Evolutionary conservation across 2,797 vertebrate species (phyloP).

Genomic region (Presbytis comata): DNA sequence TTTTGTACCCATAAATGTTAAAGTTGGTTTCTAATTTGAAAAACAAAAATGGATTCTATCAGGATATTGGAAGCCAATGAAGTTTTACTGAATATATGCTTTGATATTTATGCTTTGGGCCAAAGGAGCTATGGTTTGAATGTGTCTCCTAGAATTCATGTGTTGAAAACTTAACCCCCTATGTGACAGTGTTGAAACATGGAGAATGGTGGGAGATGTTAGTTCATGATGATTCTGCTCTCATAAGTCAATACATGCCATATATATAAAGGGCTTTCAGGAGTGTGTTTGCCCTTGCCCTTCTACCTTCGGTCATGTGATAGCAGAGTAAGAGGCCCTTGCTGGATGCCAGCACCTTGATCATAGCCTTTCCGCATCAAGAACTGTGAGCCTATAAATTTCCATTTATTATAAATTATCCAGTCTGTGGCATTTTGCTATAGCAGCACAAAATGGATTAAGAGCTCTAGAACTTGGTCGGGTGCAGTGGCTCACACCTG

Average conservation of each 20-base stretch:
- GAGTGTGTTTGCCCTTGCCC: not conserved
- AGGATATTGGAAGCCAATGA: not conserved
- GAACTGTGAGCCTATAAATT: not conserved
- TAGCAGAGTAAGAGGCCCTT: not conserved
- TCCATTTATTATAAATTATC: not conserved
- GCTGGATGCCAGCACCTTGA: not conserved
- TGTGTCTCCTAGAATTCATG: not conserved
- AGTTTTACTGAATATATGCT: not conserved
- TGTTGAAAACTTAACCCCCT: not conserved
- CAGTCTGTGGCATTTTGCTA: not conserved
- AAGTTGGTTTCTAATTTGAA: not conserved
- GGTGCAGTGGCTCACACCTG: no score
- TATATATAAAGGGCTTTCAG: not conserved
- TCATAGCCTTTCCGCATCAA: no score
- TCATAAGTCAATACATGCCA: not conserved
- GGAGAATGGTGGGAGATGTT: not conserved
- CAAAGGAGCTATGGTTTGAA: not conserved
- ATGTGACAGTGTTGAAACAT: no score
- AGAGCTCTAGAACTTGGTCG: not conserved
- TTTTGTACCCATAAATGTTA: not conserved
- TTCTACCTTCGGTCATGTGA: not conserved
- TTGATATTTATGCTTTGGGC: not conserved
- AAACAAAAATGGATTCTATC: not conserved
- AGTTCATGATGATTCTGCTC: not conserved
- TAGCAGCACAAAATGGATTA: not conserved